Base-by-base conservation (phyloP, 2,888 invertebrate genomes). In the Blera fallax region DNA sequence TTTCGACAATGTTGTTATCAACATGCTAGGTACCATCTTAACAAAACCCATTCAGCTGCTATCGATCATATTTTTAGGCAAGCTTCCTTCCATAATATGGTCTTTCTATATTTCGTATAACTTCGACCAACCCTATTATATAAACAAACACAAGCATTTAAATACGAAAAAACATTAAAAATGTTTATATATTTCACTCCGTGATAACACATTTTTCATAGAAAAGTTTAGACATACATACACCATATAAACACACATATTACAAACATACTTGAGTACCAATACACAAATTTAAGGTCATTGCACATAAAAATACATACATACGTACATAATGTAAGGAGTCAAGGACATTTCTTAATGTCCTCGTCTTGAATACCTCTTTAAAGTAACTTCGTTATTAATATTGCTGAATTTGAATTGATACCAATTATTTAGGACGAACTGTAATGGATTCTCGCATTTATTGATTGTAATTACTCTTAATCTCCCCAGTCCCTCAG, bases 401-500 rank as follows among this genome's bases (percentile, higher is more conserved):
- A 29, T 11, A 1, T 29, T 45, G n/a, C 40, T 29, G 1, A 60
- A 69, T 14, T 11, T 50, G 11, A 45, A 62, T 21, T 70, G 54
- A 10, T 10, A 56, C 78, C 78, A 78, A 14, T 54, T 43, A 0
- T 0, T 32, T 34, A 43, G 11, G 7, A 10, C 18, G 0, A 70
- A 5, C 10, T 48, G 56, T 11, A 18, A 27, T 21, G 64, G 2
- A 21, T 62, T 54, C 1, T 52, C 37, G 4, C 76, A 76, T 11
- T 82, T 77, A 4, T 52, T 65, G 0, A 79, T 10, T 0, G 11
- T 62, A 1, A 85, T n/a, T 6, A 50, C 7, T 43, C 81, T 43
- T 50, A 91, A 64, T 2, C 90, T 88, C 6, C 88, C 89, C 3
- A 91, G 52, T 40, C 88, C 87, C 52, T 43, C 48, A 0, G 87